Evolutionary conservation across 2,113 vertebrate genomes (phyloP), one percentile per base, ranked within the genome.

Genomic region (Cricetomys ansorgei): DNA sequence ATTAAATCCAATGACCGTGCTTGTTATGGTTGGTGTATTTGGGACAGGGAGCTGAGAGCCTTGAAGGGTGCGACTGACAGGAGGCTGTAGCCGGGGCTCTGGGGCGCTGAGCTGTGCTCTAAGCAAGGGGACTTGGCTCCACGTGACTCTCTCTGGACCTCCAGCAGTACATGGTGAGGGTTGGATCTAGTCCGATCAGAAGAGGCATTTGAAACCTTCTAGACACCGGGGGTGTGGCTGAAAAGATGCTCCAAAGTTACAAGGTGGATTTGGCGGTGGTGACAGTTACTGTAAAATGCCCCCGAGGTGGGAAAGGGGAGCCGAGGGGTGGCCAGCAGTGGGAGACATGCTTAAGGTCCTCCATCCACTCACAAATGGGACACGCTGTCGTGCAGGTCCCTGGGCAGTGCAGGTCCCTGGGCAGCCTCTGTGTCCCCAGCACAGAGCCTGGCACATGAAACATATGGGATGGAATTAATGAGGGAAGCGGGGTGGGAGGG

Each of bases 11-110:
- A n/a, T n/a, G n/a, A n/a, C n/a, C n/a, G n/a, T n/a, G 45, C 40
- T 10, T 19, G 12, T 53, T 11, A 0, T 1, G 0, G 0, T 1
- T 0, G 12, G 34, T 45, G 15, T 10, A 4, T 57, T 57, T 29
- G 31, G 1, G 5, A 13, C 34, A 15, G 37, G 15, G 67, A 25
- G 19, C 3, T 50, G 57, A 59, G 67, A 53, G 62, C 17, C 4
- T 40, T 5, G 25, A 70, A 37, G 25, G 29, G 3, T 1, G 27
- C 3, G 50, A 12, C n/a, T 34, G 5, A 7, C 65, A 92, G 13
- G 4, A 55, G 5, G 40, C 3, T 16, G 23, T 12, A 25, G 1
- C 75, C 3, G 0, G 23, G n/a, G 31, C 40, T 69, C 16, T 34
- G 45, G 16, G 15, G 1, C 75, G 55, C 34, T 12, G 70, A 64